These are phyloP conservation scores for Acleris holmiana DNA, from an alignment of 2,888 invertebrate species.

Conservation along the genomic window DNA sequence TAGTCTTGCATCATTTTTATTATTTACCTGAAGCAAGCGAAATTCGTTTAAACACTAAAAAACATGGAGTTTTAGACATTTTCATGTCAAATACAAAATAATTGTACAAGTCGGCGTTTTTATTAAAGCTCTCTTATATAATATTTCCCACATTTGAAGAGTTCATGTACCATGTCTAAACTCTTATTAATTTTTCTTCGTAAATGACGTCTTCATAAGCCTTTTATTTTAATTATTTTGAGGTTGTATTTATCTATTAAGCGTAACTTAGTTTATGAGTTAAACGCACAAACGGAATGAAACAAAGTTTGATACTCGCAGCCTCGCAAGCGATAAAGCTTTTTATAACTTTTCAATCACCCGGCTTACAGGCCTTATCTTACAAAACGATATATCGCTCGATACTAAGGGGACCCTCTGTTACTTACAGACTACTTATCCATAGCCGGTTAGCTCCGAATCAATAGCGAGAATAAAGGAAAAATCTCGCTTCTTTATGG, in stretches of 20 bases:
- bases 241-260: not conserved
- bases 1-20: no score
- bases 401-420: not conserved
- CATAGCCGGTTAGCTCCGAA: conserved; percentile 2
- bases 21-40: no score
- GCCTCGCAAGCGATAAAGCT: conserved; percentile 5
- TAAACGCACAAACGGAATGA: conserved; percentile 39
- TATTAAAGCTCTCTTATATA: no score
- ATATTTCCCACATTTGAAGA: no score
- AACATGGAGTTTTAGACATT: no score
- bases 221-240: no score
- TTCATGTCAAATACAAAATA: no score
- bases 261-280: not conserved
- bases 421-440: conserved; percentile 3
- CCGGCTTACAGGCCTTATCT: conserved; percentile 11
- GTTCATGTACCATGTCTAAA: no score
- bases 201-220: no score
- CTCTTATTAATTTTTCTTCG: no score
- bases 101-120: no score
- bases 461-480: conserved; percentile 6
- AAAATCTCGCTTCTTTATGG: conserved; percentile 18
- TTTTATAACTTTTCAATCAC: conserved; percentile 43
- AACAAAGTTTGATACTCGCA: conserved; percentile 38
- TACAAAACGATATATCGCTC: conserved; percentile 13
- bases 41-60: no score